These are phyloP conservation scores for Peromyscus attwateri DNA, from an alignment of 2,797 vertebrate species.

Conservation along the genomic window DNA sequence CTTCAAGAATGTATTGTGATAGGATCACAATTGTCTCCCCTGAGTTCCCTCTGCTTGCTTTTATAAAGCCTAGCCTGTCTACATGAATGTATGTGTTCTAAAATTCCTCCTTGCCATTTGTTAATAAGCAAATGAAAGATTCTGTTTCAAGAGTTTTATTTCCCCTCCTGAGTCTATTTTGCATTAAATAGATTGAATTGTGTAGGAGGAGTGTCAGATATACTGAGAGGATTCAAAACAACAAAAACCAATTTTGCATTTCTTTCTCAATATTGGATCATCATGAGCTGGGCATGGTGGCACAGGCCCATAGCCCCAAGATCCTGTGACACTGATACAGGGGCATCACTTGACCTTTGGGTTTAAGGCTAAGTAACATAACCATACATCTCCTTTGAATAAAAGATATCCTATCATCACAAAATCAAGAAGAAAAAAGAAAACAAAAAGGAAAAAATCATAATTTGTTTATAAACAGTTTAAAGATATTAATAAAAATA, in stretches of 20 bases:
- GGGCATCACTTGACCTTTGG: background rate
- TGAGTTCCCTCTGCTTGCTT: background rate
- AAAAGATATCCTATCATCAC: background rate
- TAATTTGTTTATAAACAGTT: background rate
- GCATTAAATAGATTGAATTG: constrained; percentile 13
- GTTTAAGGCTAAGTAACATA: background rate
- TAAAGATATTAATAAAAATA: background rate
- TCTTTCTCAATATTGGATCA: background rate
- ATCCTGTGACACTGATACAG: background rate
- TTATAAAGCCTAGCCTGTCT: background rate
- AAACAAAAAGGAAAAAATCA: background rate
- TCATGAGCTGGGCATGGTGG: background rate
- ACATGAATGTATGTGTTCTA: background rate
- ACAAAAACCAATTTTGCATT: background rate
- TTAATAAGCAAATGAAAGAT: constrained; percentile 73
- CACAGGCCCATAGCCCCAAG: background rate
- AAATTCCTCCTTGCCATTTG: background rate
- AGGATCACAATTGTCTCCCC: background rate
- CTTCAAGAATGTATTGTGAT: background rate
- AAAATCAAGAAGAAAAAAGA: background rate
- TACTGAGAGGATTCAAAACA: background rate
- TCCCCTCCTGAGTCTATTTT: constrained; percentile 48
- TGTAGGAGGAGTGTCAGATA: background rate
- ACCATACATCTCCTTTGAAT: background rate
- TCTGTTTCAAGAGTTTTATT: constrained; percentile 47